Evolutionary conservation across 2,888 invertebrate species (phyloP).

Genomic region (Drosophila sordidula): DNA sequence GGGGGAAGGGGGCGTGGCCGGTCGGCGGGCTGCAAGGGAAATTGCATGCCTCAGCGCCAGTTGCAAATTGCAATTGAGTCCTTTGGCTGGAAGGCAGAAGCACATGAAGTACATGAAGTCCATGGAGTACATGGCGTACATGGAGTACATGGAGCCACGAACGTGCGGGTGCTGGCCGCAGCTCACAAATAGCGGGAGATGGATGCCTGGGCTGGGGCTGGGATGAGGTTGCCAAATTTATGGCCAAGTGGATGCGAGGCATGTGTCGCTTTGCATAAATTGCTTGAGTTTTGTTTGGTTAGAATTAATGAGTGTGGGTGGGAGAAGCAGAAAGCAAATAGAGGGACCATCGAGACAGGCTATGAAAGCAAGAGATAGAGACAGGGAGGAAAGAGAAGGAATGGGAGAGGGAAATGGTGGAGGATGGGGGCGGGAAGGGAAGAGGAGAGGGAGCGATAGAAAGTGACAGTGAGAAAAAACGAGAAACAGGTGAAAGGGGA

Average conservation of each 20-base stretch:
- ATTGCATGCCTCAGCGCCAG: constrained; percentile 76
- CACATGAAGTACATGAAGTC: neutral
- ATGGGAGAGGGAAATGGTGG: too few species aligned
- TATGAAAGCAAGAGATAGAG: neutral
- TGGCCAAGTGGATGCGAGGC: constrained; percentile 49
- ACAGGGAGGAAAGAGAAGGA: too few species aligned
- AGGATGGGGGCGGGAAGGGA: too few species aligned
- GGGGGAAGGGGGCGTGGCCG: neutral
- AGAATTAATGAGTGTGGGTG: constrained; percentile 65
- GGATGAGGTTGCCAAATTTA: constrained; percentile 33
- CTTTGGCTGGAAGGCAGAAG: constrained; percentile 52
- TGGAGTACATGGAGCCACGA: constrained; percentile 20
- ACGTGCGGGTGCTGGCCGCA: constrained; percentile 37
- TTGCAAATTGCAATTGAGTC: constrained; percentile 81
- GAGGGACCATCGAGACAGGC: constrained; percentile 7
- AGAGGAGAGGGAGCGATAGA: too few species aligned
- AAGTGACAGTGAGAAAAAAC: too few species aligned
- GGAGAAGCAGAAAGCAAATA: constrained; percentile 16
- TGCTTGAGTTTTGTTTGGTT: constrained; percentile 71
- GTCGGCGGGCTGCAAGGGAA: constrained; percentile 50
- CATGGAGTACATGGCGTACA: constrained; percentile 5
- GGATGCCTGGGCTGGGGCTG: constrained; percentile 32
- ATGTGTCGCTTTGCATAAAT: constrained; percentile 76
- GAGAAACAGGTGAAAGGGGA: too few species aligned
- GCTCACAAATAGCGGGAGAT: constrained; percentile 31